These are phyloP conservation scores for Rhinogobio ventralis DNA, from an alignment of 2,797 vertebrate genomes.

Conservation along the genomic window DNA sequence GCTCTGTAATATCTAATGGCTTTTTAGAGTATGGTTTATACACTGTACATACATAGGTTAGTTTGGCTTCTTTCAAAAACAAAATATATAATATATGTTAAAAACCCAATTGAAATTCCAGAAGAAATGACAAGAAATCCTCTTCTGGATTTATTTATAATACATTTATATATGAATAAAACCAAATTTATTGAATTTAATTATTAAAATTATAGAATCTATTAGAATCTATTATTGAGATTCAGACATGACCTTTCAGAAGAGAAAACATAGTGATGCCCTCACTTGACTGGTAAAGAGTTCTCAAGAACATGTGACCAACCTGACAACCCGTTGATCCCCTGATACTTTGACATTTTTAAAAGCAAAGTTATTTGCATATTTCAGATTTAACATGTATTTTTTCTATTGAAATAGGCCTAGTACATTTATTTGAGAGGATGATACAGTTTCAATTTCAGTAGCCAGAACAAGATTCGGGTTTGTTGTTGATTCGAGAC, in stretches of 20 bases:
- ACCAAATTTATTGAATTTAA: too few relatives aligned
- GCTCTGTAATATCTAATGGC: background rate
- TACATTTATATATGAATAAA: too few relatives aligned
- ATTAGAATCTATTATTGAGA: too few relatives aligned
- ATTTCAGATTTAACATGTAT: background rate
- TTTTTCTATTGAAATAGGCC: background rate
- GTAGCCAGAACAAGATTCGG: constrained; percentile 11
- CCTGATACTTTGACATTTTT: background rate
- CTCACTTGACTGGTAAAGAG: background rate
- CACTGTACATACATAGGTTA: background rate
- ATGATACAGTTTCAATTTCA: background rate
- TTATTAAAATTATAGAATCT: too few relatives aligned
- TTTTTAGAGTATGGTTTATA: background rate
- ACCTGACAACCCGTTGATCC: background rate
- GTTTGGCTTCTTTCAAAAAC: background rate
- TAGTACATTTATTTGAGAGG: constrained; percentile 8
- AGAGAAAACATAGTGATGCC: background rate
- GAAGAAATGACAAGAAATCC: background rate
- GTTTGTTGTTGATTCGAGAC: constrained; percentile 31
- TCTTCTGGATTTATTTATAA: background rate
- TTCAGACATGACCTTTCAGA: constrained; percentile 14
- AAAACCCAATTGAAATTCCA: background rate
- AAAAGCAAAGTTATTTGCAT: background rate
- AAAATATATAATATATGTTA: too few relatives aligned
- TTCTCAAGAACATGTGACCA: background rate